Evolutionary conservation across 1,140 invertebrate species (phyloP), one percentile per base, ranked within the genome.

Genomic region (Berghia stephanieae): DNA sequence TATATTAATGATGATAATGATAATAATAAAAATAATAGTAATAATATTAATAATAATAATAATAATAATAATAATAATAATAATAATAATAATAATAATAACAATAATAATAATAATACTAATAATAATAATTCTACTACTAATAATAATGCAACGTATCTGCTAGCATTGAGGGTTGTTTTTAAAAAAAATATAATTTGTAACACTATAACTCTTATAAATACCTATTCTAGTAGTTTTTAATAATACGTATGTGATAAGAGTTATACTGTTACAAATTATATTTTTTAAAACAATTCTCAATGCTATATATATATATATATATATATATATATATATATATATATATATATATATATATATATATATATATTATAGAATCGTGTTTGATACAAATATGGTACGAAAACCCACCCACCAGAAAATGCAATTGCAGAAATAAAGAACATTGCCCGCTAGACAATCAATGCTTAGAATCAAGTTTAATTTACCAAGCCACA

Each of bases 51-150:
- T 66, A 27, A 34, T 66, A 34, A 34, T 66, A 27, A 34, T 66
- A 27, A 34, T 66, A 27, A 34, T 66, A 27, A 66, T 66, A 27
- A 34, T 21, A 27, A 34, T 66, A 27, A 34, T 52, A 24, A 52
- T 52, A 24, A 52, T 52, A 24, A 24, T 52, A 24, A 52, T 52
- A 24, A 52, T 52, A n/a, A 52, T 52, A 24, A 52, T 52, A 27
- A 66, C 27, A 34, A 66, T 66, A 27, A 66, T 66, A 27, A 66
- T n/a, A n/a, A n/a, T n/a, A n/a, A n/a, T n/a, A n/a, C n/a, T n/a
- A n/a, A n/a, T n/a, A n/a, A n/a, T n/a, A 34, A 66, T 66, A 27
- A 66, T 66, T 13, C 13, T 66, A 27, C 13, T 66, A 27, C 13
- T 66, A 27, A 66, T 66, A 27, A 66, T 66, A 27, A 66, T 66